phyloP scores from a whole-genome alignment of 2,113 vertebrate species.

The Osmerus eperlanus region DNA sequence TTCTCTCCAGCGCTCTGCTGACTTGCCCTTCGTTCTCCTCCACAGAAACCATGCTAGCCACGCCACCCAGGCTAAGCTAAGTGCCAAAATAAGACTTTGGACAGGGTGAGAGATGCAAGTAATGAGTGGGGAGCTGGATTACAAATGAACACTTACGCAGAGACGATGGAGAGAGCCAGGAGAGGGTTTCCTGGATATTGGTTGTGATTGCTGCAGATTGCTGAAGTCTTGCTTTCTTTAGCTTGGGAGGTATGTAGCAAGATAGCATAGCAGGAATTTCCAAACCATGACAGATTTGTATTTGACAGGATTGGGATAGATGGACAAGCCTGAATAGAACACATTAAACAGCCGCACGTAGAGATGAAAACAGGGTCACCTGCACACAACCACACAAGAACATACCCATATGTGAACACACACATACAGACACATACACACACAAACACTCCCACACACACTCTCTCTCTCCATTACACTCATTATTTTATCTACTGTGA shows the following conservation, averaged over 20 bases:
- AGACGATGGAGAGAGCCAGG: background rate
- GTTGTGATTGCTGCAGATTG: constrained; percentile 25
- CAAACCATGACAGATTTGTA: no score
- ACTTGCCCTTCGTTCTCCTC: constrained; percentile 12
- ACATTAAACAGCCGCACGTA: background rate
- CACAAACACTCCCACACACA: background rate
- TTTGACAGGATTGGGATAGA: no score
- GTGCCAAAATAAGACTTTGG: no score
- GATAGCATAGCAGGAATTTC: no score
- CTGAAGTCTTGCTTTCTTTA: constrained; percentile 39
- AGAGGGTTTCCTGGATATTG: constrained; percentile 35
- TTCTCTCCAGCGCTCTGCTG: constrained; percentile 22
- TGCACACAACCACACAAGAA: constrained; percentile 3
- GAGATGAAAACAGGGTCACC: constrained; percentile 9
- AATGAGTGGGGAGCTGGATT: no score
- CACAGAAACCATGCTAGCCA: constrained; percentile 4
- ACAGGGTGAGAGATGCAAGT: no score
- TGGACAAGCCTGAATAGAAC: background rate
- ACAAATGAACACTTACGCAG: no score
- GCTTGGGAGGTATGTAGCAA: background rate
- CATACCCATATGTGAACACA: background rate
- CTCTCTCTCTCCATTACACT: constrained; percentile 22
- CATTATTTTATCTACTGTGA: constrained; percentile 57
- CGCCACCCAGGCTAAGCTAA: background rate
- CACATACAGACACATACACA: constrained; percentile 3